These are phyloP conservation scores for Rhogogaster chlorosoma DNA, from an alignment of 2,888 invertebrate species.

Conservation along the genomic window DNA sequence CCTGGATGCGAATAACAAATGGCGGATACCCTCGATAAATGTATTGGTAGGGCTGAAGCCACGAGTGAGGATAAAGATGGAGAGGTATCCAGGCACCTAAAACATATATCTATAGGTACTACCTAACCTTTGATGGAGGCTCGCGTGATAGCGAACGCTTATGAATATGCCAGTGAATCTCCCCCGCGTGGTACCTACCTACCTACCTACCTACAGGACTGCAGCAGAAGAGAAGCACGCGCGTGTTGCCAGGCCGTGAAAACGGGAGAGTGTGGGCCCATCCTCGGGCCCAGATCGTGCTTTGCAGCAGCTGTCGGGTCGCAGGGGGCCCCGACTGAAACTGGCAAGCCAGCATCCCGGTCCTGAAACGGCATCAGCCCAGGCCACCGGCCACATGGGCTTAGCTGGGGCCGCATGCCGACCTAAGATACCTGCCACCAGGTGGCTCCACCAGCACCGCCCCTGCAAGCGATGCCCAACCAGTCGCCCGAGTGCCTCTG, in stretches of 20 bases:
- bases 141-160: constrained; percentile 58
- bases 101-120: constrained; percentile 13
- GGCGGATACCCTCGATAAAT: constrained; percentile 46
- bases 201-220: constrained; percentile 50
- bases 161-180: constrained; percentile 56
- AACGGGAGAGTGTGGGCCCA: constrained; percentile 46
- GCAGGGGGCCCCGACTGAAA: constrained; percentile 74
- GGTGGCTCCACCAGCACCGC: constrained; percentile 84
- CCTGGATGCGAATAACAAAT: constrained; percentile 46
- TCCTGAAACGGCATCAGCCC: constrained; percentile 50
- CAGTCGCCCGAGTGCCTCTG: constrained; percentile 84
- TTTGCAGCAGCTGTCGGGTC: constrained; percentile 74
- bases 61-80: constrained; percentile 14
- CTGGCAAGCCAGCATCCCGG: constrained; percentile 33
- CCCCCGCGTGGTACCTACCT: constrained; percentile 40
- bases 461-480: constrained; percentile 82
- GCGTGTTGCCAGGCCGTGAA: constrained; percentile 75
- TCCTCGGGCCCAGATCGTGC: constrained; percentile 71
- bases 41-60: constrained; percentile 8
- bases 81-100: constrained; percentile 10
- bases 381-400: constrained; percentile 54
- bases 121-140: constrained; percentile 47
- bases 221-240: constrained; percentile 79
- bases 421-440: constrained; percentile 75
- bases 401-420: constrained; percentile 53